phyloP scores from a whole-genome alignment of 1,140 invertebrate genomes.

The Drosophila micromelanica region DNA sequence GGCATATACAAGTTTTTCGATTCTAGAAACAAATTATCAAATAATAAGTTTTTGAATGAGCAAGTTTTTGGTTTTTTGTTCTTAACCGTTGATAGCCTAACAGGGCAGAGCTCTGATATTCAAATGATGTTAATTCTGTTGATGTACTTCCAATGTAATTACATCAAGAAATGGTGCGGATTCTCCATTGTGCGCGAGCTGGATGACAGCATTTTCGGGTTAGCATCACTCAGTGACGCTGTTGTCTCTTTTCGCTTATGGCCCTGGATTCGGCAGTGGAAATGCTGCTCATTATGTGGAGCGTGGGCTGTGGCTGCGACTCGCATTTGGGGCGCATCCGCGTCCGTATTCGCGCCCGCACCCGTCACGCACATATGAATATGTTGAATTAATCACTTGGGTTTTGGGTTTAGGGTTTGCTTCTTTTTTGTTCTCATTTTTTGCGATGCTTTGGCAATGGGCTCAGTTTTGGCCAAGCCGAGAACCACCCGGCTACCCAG shows the following conservation, averaged over 20 bases:
- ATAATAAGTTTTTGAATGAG: too few relatives aligned
- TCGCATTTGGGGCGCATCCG: too few relatives aligned
- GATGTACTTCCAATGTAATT: too few relatives aligned
- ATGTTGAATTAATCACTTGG: slow-evolving; percentile 80
- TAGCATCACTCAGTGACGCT: slow-evolving; percentile 16
- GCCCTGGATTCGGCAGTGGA: background rate
- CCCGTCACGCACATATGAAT: slow-evolving; percentile 68
- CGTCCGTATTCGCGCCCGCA: slow-evolving; percentile 1
- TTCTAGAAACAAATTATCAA: too few relatives aligned
- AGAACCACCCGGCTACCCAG: slow-evolving; percentile 8
- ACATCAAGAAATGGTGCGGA: too few relatives aligned
- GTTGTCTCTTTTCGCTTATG: slow-evolving; percentile 17
- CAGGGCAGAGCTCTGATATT: too few relatives aligned
- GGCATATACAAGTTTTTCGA: too few relatives aligned
- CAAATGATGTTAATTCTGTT: too few relatives aligned
- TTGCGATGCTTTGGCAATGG: slow-evolving; percentile 13
- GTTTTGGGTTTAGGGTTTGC: slow-evolving; percentile 47
- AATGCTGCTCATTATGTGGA: slow-evolving; percentile 23
- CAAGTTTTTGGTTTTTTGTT: too few relatives aligned
- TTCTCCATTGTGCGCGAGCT: background rate
- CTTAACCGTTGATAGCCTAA: too few relatives aligned
- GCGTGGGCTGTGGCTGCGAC: slow-evolving; percentile 11
- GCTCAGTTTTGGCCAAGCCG: slow-evolving; percentile 24
- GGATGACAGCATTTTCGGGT: slow-evolving; percentile 28
- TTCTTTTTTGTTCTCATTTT: slow-evolving; percentile 26